Evolutionary conservation across 2,888 invertebrate genomes (phyloP), one percentile per base, ranked within the genome.

Genomic region (Tetragnatha montana): DNA sequence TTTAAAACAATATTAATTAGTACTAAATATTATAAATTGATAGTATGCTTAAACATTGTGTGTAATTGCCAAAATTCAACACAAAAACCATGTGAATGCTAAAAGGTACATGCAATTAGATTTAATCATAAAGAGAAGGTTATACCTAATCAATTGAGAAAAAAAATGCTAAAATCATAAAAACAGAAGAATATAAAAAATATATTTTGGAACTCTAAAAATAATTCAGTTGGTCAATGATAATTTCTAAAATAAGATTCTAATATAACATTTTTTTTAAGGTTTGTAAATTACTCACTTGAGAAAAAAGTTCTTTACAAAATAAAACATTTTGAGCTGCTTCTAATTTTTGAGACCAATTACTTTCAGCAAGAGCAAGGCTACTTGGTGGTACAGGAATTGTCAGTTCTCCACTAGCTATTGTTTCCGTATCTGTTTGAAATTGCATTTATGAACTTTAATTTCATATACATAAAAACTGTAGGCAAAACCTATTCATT

Each of bases 331-430:
- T 99, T 93, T 99, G 99, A 0, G 98, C 98, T 0, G 97, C 97
- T 93, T 99, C 98, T n/a, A 99, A 94, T 92, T 98, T 98, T 93
- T 97, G 97, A 92, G 98, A 98, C 99, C 99, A 99, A 93, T 97
- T 96, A 91, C 96, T 95, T 92, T 97, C 97, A 22, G 91, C 70
- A 50, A 91, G 90, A 47, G 91, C 87, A 19, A 91, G 88, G 4
- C 93, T 92, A 81, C 93, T 83, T 14, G 91, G 91, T 0, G 96
- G 95, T 89, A 96, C 96, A 0, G 96, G 95, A 21, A 90, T 95
- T 95, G 84, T 97, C 6, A 97, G 95, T 60, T 96, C 96, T 0
- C 97, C 96, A 84, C 96, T 97, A 92, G 97, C 97, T 47, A 98
- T 95, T 93, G 97, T 97, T 93, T 98, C 98, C 94, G 97, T 97